Evolutionary conservation across 2,797 vertebrate species (phyloP).

Genomic region (Ctenopoma kingsleyae): DNA sequence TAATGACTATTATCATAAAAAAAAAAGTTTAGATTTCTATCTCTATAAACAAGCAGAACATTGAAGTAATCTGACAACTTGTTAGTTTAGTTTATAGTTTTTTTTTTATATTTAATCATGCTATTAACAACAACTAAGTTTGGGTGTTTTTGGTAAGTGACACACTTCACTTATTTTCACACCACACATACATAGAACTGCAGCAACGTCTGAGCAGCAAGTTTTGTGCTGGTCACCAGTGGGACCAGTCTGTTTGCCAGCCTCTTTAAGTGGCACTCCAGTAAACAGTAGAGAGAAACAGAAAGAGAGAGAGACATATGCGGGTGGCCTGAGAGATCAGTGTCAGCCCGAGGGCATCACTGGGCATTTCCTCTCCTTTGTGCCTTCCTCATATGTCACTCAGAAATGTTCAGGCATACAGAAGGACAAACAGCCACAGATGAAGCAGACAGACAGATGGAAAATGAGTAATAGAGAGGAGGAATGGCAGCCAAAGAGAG

Average conservation of each 20-base stretch:
- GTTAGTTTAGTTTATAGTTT: background rate
- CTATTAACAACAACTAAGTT: slow-evolving; percentile 19
- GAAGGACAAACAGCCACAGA: slow-evolving; percentile 33
- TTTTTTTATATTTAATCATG: slow-evolving; percentile 5
- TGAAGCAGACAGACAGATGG: slow-evolving; percentile 55
- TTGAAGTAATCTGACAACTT: background rate
- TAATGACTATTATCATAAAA: background rate
- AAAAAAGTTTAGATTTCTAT: background rate
- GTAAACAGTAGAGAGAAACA: slow-evolving; percentile 48
- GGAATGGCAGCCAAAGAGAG: slow-evolving; percentile 4
- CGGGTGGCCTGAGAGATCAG: slow-evolving; percentile 65
- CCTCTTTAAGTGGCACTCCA: slow-evolving; percentile 33
- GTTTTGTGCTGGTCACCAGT: slow-evolving; percentile 37
- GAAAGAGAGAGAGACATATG: slow-evolving; percentile 40
- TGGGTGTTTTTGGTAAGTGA: slow-evolving; percentile 36
- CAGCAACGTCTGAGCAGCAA: slow-evolving; percentile 18
- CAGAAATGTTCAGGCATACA: slow-evolving; percentile 56
- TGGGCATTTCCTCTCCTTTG: slow-evolving; percentile 72
- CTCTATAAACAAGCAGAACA: slow-evolving; percentile 7
- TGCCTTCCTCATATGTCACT: slow-evolving; percentile 68
- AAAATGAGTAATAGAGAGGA: slow-evolving; percentile 51
- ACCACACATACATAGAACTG: slow-evolving; percentile 12
- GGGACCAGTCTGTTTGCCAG: slow-evolving; percentile 29
- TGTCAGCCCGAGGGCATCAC: slow-evolving; percentile 71
- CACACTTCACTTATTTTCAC: slow-evolving; percentile 31